Conservation (phyloP, 1,140 invertebrate genomes). For the Rhizoglyphus robini region DNA sequence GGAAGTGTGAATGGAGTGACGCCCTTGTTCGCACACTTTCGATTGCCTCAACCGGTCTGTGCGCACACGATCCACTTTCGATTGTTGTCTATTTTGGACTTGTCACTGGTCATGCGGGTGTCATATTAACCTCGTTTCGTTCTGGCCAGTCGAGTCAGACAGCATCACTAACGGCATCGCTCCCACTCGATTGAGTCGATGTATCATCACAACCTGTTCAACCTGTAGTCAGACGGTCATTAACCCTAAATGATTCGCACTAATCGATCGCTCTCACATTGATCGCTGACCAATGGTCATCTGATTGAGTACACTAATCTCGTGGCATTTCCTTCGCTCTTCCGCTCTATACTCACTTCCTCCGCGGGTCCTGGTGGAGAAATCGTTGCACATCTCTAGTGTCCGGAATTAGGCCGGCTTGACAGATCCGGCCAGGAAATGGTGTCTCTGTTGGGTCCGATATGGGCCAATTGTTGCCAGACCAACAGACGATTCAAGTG, state of each 20-base stretch:
- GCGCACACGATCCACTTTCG: constrained; percentile 1
- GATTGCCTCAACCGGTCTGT: too few species aligned
- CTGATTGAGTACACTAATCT: neutral
- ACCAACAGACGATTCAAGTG: neutral
- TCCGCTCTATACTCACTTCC: neutral
- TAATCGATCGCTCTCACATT: neutral
- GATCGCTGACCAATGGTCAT: neutral
- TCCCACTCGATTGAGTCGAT: neutral
- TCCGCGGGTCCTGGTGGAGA: neutral
- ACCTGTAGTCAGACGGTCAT: neutral
- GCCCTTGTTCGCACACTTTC: too few species aligned
- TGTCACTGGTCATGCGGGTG: neutral
- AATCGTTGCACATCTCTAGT: neutral
- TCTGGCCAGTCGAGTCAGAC: neutral
- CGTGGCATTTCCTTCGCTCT: too few species aligned
- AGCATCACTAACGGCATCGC: neutral
- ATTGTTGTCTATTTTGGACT: constrained; percentile 9
- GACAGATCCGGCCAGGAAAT: neutral
- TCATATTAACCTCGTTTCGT: constrained; percentile 8
- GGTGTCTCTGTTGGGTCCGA: neutral
- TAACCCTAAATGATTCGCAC: neutral
- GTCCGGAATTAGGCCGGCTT: neutral
- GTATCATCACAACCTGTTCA: neutral
- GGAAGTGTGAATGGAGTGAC: too few species aligned
- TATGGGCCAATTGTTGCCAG: neutral